Conservation (phyloP, 1,140 invertebrate genomes). For the Drosophila nasuta region DNA sequence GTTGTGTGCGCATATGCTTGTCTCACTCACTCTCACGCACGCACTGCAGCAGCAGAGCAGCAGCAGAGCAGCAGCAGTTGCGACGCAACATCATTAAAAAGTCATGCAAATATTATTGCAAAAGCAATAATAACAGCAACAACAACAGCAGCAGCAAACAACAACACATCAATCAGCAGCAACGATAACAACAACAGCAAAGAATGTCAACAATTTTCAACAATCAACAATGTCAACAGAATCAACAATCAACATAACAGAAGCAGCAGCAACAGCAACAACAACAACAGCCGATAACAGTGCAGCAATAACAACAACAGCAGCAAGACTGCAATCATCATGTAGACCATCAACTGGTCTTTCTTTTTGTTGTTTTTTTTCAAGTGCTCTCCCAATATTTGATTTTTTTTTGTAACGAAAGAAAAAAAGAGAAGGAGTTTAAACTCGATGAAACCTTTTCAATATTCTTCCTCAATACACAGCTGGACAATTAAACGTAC, state of each 20-base stretch:
- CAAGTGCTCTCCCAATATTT: constrained; percentile 8
- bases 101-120: constrained; percentile 29
- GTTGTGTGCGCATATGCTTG: constrained; percentile 3
- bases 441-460: too few species aligned
- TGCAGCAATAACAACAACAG: constrained; percentile 1
- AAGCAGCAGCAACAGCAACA: constrained; percentile 37
- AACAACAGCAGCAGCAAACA: constrained; percentile 33
- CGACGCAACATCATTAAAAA: constrained; percentile 38
- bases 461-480: background rate
- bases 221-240: constrained; percentile 65
- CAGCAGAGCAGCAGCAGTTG: constrained; percentile 19
- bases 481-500: background rate
- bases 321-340: constrained; percentile 4
- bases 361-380: constrained; percentile 29
- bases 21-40: constrained; percentile 16
- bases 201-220: constrained; percentile 53
- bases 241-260: constrained; percentile 41
- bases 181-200: constrained; percentile 20
- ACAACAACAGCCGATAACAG: constrained; percentile 22
- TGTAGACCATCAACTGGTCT: constrained; percentile 27
- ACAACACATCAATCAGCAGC: constrained; percentile 24
- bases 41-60: constrained; percentile 12
- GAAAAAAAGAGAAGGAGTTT: background rate
- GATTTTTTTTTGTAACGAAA: background rate
- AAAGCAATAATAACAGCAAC: constrained; percentile 26